Conservation (phyloP, 2,888 invertebrate species). For the Lasioglossum figueresi region DNA sequence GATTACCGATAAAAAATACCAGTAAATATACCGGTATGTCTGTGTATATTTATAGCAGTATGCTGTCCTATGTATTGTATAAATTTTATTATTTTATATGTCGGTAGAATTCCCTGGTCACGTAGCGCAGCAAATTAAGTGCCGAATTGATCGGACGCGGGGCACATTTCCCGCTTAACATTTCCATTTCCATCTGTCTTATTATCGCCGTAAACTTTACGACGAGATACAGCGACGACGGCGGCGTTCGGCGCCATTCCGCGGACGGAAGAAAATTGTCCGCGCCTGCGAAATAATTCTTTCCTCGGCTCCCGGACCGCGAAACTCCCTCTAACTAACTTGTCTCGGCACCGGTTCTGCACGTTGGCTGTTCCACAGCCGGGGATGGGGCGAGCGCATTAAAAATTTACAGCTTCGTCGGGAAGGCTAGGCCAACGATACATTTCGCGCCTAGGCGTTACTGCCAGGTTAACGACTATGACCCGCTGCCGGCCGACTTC, state of each 20-base stretch:
- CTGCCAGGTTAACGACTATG: slow-evolving; percentile 55
- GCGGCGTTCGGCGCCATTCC: not conserved
- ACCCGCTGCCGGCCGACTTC: slow-evolving; percentile 55
- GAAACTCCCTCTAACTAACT: not conserved
- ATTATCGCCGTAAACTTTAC: not conserved
- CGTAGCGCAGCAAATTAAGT: not conserved
- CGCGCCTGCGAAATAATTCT: not conserved
- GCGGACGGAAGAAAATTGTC: slow-evolving; percentile 16
- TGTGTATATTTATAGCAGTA: no score
- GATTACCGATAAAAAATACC: no score
- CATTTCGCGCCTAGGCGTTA: slow-evolving; percentile 35
- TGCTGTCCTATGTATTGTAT: no score
- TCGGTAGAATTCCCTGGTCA: not conserved
- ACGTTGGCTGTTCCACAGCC: slow-evolving; percentile 24
- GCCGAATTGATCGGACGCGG: not conserved
- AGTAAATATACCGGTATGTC: no score
- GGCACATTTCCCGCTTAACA: not conserved
- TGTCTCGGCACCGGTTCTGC: slow-evolving; percentile 9
- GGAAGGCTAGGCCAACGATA: slow-evolving; percentile 39
- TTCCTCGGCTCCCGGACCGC: not conserved
- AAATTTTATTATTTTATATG: not conserved
- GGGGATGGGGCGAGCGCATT: slow-evolving; percentile 8
- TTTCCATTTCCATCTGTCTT: slow-evolving; percentile 1
- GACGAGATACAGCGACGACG: not conserved
- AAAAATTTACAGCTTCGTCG: slow-evolving; percentile 43